Evolutionary conservation across 1,140 invertebrate genomes (phyloP).

Genomic region (Ceratoteleas bidentatus): DNA sequence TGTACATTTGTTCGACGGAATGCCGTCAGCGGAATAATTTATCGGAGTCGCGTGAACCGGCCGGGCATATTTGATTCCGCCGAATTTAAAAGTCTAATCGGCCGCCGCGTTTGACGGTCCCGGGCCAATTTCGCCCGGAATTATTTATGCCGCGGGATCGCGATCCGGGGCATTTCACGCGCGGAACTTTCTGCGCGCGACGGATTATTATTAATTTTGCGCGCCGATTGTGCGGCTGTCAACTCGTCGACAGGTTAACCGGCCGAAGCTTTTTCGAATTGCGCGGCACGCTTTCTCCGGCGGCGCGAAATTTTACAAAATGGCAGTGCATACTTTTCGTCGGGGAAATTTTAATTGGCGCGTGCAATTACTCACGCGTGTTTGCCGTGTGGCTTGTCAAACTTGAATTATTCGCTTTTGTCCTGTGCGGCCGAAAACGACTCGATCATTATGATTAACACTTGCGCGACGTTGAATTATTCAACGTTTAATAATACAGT

Average conservation of each 20-base stretch:
- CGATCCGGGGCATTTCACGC: no score
- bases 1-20: conserved; percentile 18
- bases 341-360: not conserved
- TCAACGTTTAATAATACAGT: conserved; percentile 18
- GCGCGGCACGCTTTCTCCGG: no score
- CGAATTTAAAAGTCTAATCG: conserved; percentile 53
- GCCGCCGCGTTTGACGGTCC: conserved; percentile 31
- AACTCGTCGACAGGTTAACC: no score
- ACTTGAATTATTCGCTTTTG: conserved; percentile 8
- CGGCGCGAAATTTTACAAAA: no score
- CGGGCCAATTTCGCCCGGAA: conserved; percentile 46
- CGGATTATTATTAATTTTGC: no score
- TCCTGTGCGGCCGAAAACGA: not conserved
- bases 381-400: conserved; percentile 8
- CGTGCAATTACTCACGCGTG: not conserved
- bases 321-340: no score
- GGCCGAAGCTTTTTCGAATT: no score
- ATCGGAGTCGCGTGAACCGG: conserved; percentile 25
- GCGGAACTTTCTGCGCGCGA: no score
- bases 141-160: conserved; percentile 50
- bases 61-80: conserved; percentile 25
- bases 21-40: conserved; percentile 31
- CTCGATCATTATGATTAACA: conserved; percentile 13
- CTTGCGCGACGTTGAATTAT: conserved; percentile 14
- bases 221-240: no score